phyloP scores from a whole-genome alignment of 2,797 vertebrate species.

The Odontamblyopus rebecca region DNA sequence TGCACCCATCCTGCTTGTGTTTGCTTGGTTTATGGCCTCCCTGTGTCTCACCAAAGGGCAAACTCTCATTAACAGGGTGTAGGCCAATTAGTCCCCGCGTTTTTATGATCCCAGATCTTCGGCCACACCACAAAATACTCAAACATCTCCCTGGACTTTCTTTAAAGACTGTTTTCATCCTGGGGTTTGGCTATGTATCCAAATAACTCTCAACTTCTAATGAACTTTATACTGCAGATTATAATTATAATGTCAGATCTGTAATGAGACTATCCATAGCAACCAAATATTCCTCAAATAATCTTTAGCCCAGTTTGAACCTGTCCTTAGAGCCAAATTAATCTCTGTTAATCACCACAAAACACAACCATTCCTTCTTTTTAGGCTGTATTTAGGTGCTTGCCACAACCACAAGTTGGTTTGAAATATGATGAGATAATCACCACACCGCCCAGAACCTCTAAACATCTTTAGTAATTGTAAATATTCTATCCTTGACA shows the following conservation, averaged over 20 bases:
- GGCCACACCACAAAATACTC: conserved; percentile 25
- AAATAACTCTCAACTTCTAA: not conserved
- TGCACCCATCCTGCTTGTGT: conserved; percentile 42
- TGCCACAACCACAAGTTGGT: not conserved
- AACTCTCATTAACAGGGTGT: conserved; percentile 60
- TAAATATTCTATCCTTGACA: not conserved
- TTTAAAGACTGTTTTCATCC: not conserved
- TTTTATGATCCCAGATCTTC: conserved; percentile 54
- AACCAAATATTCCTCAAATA: not conserved
- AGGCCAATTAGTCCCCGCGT: conserved; percentile 61
- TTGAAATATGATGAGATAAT: not conserved
- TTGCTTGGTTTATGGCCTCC: conserved; percentile 53
- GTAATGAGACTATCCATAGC: not conserved
- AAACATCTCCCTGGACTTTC: not conserved
- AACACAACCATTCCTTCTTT: not conserved
- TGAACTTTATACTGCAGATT: not conserved
- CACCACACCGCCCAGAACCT: not conserved
- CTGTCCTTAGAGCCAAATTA: not conserved
- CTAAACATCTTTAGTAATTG: not conserved
- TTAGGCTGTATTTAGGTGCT: not conserved
- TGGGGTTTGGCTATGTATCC: not conserved
- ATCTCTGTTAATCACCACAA: not conserved
- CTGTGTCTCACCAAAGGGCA: conserved; percentile 61
- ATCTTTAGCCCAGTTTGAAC: not conserved
- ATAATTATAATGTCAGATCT: not conserved